A percentile compares a stretch with the other conserved stretches of the same genome.
phyloP scores from a whole-genome alignment of 2,797 vertebrate genomes.

The Pantherophis alleghaniensis region DNA sequence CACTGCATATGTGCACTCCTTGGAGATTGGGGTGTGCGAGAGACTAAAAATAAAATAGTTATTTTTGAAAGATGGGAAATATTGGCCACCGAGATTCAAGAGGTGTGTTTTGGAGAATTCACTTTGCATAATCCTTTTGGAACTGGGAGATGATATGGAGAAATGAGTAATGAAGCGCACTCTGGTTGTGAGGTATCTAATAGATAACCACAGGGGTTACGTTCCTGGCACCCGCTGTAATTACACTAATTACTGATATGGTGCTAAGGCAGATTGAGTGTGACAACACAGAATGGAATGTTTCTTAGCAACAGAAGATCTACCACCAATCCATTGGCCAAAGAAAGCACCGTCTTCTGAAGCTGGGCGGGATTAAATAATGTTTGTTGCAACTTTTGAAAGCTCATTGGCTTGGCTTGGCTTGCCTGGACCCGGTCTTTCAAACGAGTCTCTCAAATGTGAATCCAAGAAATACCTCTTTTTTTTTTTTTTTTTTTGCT shows the following conservation, averaged over 20 bases:
- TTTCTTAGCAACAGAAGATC: constrained; percentile 36
- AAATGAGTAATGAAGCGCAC: constrained; percentile 64
- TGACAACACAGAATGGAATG: constrained; percentile 44
- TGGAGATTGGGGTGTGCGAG: not conserved
- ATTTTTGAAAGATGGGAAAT: constrained; percentile 40
- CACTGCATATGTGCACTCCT: not conserved
- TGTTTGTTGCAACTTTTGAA: not conserved
- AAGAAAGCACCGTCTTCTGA: not conserved
- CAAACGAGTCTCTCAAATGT: not conserved
- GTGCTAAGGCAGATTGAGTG: constrained; percentile 55
- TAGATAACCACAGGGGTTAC: constrained; percentile 70
- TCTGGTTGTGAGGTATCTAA: constrained; percentile 66
- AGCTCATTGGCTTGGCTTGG: not conserved
- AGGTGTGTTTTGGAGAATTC: constrained; percentile 61
- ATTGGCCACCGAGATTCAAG: constrained; percentile 57
- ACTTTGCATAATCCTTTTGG: constrained; percentile 67
- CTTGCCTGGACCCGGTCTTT: not conserved
- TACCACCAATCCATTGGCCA: not conserved
- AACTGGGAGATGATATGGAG: constrained; percentile 62
- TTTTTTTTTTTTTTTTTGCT: too few relatives aligned
- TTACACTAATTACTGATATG: constrained; percentile 68
- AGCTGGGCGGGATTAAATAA: not conserved
- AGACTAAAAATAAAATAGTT: not conserved
- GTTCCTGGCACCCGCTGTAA: constrained; percentile 65
- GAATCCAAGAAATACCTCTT: not conserved